Evolutionary conservation across 2,113 vertebrate genomes (phyloP).

Genomic region (Melierax canorus): DNA sequence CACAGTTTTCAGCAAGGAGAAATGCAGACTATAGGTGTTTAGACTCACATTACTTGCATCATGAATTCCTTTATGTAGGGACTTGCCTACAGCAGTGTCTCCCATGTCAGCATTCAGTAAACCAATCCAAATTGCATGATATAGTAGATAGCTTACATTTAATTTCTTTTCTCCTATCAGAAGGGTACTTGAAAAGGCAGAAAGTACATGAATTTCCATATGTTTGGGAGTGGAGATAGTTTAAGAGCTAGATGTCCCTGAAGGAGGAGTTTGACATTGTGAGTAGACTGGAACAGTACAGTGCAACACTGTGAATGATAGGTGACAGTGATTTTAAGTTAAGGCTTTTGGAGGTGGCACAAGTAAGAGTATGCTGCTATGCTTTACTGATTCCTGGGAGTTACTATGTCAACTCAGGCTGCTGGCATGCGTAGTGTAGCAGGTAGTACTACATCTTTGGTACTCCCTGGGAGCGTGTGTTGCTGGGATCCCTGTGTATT

Average conservation of each 20-base stretch:
- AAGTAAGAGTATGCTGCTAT: background rate
- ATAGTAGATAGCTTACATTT: no score
- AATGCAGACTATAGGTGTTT: background rate
- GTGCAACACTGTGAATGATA: no score
- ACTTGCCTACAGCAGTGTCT: background rate
- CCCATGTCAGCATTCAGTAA: background rate
- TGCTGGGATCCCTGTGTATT: background rate
- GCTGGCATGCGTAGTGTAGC: fast-evolving
- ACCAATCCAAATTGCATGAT: background rate
- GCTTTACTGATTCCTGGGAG: background rate
- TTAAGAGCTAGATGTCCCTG: background rate
- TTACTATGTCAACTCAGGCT: background rate
- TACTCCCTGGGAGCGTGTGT: background rate
- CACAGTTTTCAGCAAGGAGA: background rate
- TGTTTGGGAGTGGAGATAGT: background rate
- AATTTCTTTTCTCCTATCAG: no score
- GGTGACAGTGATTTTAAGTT: background rate
- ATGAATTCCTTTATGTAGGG: background rate
- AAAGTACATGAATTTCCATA: background rate
- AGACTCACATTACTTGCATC: background rate
- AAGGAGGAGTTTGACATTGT: background rate
- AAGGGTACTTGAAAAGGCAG: background rate
- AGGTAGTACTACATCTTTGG: fast-evolving
- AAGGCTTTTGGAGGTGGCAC: background rate
- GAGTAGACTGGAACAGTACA: background rate